Conservation (phyloP, 2,113 vertebrate species). For the Bubalus kerabau region DNA sequence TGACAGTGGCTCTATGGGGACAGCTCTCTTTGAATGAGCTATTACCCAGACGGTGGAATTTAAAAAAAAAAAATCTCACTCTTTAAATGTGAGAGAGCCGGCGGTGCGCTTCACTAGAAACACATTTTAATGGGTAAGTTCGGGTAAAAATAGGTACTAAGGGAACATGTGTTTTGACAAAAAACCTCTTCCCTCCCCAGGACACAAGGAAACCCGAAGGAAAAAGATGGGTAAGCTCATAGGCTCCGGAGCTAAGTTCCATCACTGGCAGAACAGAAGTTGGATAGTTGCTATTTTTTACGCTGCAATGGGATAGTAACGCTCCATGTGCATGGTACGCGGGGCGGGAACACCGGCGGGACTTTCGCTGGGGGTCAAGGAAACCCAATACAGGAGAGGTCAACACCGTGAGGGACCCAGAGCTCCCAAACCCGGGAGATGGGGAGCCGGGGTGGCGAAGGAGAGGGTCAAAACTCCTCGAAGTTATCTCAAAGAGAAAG, state of each 20-base stretch:
- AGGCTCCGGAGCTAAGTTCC: constrained; percentile 55
- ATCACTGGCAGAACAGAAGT: constrained; percentile 57
- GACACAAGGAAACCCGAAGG: constrained; percentile 33
- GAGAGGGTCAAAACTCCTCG: constrained; percentile 55
- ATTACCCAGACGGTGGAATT: constrained; percentile 22
- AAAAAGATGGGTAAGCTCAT: constrained; percentile 25
- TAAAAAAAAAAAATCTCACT: constrained; percentile 17
- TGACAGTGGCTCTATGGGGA: constrained; percentile 45
- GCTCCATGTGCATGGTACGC: constrained; percentile 29
- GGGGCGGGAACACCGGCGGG: constrained; percentile 15
- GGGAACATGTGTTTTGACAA: neutral
- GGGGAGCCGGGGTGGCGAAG: neutral
- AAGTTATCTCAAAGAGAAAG: constrained; percentile 63
- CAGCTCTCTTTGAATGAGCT: constrained; percentile 62
- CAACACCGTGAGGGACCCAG: neutral
- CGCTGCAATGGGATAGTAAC: constrained; percentile 50
- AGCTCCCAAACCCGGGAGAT: neutral
- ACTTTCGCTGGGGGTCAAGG: constrained; percentile 1
- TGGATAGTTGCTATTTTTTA: constrained; percentile 51
- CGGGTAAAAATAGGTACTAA: constrained; percentile 47
- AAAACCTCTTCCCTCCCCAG: neutral
- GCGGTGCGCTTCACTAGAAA: constrained; percentile 53
- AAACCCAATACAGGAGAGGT: constrained; percentile 38
- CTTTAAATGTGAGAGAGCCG: constrained; percentile 30
- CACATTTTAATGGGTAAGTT: constrained; percentile 36